phyloP scores from a whole-genome alignment of 1,140 invertebrate species.

The Melipona quadrifasciata region DNA sequence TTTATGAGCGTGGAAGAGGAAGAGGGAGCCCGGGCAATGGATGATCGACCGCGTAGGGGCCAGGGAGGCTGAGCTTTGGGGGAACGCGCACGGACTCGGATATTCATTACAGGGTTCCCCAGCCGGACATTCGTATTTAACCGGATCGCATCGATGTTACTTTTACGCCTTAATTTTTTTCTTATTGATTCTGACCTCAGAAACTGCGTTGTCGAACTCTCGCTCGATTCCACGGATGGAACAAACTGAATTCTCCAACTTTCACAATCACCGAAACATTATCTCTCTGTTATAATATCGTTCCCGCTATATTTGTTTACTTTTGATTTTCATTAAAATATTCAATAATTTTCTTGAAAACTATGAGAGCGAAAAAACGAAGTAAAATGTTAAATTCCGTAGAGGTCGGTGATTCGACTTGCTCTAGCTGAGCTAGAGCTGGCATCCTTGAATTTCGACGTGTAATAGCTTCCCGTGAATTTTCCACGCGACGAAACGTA shows the following conservation, averaged over 20 bases:
- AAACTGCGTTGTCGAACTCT: neutral
- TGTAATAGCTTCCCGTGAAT: conserved; percentile 50
- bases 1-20: conserved; percentile 83
- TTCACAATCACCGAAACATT: neutral
- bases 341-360: neutral
- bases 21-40: conserved; percentile 75
- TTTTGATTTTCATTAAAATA: neutral
- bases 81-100: conserved; percentile 70
- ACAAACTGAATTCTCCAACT: neutral
- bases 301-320: neutral
- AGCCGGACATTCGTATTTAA: conserved; percentile 82
- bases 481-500: conserved; percentile 32
- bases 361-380: neutral
- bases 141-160: conserved; percentile 51
- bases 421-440: neutral
- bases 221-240: neutral
- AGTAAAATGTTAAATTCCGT: neutral
- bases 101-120: conserved; percentile 80
- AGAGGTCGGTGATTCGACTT: neutral
- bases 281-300: neutral
- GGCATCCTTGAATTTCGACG: conserved; percentile 40
- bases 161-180: conserved; percentile 32
- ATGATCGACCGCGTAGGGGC: conserved; percentile 51
- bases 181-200: conserved; percentile 6
- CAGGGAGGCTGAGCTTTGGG: conserved; percentile 61